Base-by-base conservation (phyloP, 2,797 vertebrate species). In the Carcharodon carcharias region DNA sequence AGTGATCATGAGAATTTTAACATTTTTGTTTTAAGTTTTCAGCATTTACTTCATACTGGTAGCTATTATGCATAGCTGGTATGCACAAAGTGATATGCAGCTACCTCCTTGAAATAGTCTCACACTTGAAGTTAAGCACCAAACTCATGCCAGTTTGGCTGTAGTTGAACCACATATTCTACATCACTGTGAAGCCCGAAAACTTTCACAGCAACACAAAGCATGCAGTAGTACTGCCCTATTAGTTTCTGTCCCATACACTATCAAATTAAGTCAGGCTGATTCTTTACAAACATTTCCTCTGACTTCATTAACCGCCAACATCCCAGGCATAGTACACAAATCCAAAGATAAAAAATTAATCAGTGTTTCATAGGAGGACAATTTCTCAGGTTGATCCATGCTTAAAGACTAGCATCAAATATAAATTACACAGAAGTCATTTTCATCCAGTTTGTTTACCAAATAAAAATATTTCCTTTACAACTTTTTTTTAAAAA, bases 161-260 rank as follows among this genome's bases (percentile, higher is more conserved):
- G 61, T 18, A 93, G n/a, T 67, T 93, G 50, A 93, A 93, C 91
- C n/a, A 67, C 63, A 93, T 93, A 67, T 67, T 93, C 91, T 67
- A 3, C 63, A 67, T 93, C 63, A 65, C 91, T 67, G 63, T 45
- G 91, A 67, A 40, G n/a, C 65, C 21, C n/a, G 26, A 93, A 67
- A 45, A 67, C 91, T 65, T 93, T 67, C 61, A 93, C 91, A 93
- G 61, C 9, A 40, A 45, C 40, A 65, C n/a, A 54, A 67, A n/a
- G 91, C 35, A 67, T 67, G 31, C 89, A 92, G n/a, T 45, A 45
- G 45, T 40, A 93, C 50, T 45, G 91, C 63, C 91, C 18, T 40
- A 45, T 26, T 50, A 50, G 82, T 93, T 40, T 67, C 50, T 45
- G 91, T 45, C n/a, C 18, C 18, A 12, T 93, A 45, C 23, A 45